phyloP scores from a whole-genome alignment of 2,888 invertebrate genomes.

The Strigamia crassipes region DNA sequence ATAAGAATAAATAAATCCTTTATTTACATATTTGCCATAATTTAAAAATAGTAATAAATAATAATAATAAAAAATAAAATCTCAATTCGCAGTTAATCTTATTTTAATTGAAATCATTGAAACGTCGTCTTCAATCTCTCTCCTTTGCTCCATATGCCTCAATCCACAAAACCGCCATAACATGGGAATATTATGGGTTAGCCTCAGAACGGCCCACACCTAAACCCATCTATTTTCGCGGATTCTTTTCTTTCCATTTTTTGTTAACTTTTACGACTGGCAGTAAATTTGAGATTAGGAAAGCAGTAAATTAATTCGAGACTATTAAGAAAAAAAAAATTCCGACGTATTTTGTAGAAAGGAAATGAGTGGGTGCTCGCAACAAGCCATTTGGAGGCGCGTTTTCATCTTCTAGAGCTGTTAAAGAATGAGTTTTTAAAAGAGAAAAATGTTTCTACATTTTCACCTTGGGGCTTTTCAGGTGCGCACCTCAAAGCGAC shows the following conservation, averaged over 20 bases:
- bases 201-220: constrained; percentile 23
- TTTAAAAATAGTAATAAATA: too few species aligned
- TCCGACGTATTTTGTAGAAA: constrained; percentile 40
- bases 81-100: not conserved
- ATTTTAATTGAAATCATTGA: constrained; percentile 33
- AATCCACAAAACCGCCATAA: constrained; percentile 17
- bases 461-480: constrained; percentile 38
- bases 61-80: not conserved
- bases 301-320: constrained; percentile 42
- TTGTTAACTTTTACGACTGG: constrained; percentile 35
- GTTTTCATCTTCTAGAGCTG: constrained; percentile 33
- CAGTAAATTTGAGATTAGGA: constrained; percentile 34
- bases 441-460: constrained; percentile 40
- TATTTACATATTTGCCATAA: not conserved
- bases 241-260: constrained; percentile 17
- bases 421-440: constrained; percentile 42
- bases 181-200: constrained; percentile 34
- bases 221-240: constrained; percentile 12
- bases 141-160: not conserved
- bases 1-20: too few species aligned
- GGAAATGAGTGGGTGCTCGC: constrained; percentile 39
- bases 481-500: constrained; percentile 40
- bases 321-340: constrained; percentile 32
- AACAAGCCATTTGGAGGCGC: constrained; percentile 40
- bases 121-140: not conserved